A percentile compares a stretch with the other conserved stretches of the same genome.
These are phyloP conservation scores for Netelia fuscicornis DNA, from an alignment of 2,888 invertebrate species.

Conservation along the genomic window DNA sequence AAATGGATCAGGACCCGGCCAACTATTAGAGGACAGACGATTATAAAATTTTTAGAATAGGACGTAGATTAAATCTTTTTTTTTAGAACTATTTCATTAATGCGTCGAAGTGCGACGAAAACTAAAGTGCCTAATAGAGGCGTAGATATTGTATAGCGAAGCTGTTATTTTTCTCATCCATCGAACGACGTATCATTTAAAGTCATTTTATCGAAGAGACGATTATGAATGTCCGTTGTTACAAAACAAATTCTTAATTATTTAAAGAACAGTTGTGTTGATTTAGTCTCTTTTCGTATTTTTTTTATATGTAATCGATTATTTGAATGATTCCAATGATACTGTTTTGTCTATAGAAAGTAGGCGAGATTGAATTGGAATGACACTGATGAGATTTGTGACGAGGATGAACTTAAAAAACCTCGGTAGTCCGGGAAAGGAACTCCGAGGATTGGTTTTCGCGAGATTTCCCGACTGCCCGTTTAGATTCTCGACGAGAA, in stretches of 20 bases:
- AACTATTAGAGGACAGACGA: background rate
- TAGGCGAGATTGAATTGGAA: conserved; percentile 36
- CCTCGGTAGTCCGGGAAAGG: background rate
- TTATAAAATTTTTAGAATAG: background rate
- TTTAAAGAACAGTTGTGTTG: background rate
- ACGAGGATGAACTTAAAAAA: conserved; percentile 11
- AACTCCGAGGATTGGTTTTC: conserved; percentile 5
- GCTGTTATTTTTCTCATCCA: too few species aligned
- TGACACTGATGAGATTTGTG: conserved; percentile 21
- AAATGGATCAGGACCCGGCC: background rate
- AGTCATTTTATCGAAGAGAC: background rate
- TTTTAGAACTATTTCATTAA: background rate
- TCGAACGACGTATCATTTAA: background rate
- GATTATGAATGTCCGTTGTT: background rate
- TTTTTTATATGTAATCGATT: background rate
- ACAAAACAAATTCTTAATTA: background rate
- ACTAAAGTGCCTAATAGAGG: conserved; percentile 45
- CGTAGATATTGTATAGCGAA: conserved; percentile 6
- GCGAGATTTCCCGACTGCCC: background rate
- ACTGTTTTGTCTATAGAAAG: background rate
- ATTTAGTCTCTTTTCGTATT: too few species aligned
- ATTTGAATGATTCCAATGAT: background rate
- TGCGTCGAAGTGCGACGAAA: background rate
- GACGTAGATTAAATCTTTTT: background rate
- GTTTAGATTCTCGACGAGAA: background rate